phyloP scores from a whole-genome alignment of 2,113 vertebrate species.

The Microcebus murinus region DNA sequence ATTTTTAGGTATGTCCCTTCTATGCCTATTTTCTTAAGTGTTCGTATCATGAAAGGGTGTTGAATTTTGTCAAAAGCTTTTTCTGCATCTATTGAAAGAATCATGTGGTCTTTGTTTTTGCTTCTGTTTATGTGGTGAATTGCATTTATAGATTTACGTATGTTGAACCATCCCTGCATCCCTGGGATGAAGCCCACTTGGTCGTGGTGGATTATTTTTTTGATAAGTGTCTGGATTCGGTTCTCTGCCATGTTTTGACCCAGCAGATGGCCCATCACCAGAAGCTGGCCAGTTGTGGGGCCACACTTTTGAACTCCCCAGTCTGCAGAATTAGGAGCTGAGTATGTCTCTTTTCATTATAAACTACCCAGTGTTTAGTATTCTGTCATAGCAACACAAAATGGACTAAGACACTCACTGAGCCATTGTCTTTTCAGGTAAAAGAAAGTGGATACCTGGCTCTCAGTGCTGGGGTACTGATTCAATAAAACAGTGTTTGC shows the following conservation, averaged over 20 bases:
- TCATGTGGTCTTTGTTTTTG: too few relatives aligned
- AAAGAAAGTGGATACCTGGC: not conserved
- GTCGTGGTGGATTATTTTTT: too few relatives aligned
- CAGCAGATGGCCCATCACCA: not conserved
- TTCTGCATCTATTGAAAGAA: too few relatives aligned
- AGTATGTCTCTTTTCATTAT: not conserved
- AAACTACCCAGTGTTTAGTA: not conserved
- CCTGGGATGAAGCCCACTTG: too few relatives aligned
- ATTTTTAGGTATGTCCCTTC: too few relatives aligned
- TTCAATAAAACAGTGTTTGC: not conserved
- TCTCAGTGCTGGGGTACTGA: not conserved
- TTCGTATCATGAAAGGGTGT: too few relatives aligned
- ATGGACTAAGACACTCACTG: not conserved
- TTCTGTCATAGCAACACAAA: not conserved
- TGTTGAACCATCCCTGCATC: too few relatives aligned
- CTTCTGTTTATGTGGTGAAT: too few relatives aligned
- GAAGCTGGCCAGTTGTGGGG: not conserved
- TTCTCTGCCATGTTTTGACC: not conserved
- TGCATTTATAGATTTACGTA: too few relatives aligned
- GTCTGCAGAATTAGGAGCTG: not conserved
- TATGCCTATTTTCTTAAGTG: too few relatives aligned
- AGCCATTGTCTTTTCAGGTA: not conserved
- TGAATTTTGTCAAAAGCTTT: too few relatives aligned
- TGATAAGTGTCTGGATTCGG: too few relatives aligned
- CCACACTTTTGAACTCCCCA: not conserved